Conservation (phyloP, 53 echinoderm and acorn worm species). For the Echinometra lucunter region DNA sequence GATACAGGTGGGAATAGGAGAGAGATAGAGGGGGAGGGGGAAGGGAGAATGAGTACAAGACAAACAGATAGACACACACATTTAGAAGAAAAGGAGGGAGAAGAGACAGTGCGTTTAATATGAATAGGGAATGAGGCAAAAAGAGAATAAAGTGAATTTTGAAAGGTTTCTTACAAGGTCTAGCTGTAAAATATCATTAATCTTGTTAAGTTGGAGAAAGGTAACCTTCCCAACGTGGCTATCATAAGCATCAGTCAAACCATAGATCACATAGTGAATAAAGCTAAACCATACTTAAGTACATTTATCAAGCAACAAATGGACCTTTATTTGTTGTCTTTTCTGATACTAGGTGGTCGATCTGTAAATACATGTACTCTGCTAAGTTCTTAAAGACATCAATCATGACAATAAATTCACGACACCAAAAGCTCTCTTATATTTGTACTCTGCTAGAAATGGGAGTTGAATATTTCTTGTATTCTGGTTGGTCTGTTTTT, state of each 20-base stretch:
- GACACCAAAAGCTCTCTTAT: neutral
- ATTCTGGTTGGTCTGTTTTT: too few relatives aligned
- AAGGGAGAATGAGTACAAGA: neutral
- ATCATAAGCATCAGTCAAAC: neutral
- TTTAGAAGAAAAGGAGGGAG: neutral
- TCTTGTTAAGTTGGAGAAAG: neutral
- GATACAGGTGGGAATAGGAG: neutral
- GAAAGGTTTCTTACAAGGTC: constrained; percentile 33
- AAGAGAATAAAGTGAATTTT: neutral
- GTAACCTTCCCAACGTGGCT: neutral
- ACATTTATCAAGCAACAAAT: neutral
- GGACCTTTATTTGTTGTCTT: neutral
- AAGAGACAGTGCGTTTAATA: neutral
- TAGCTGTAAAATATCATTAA: constrained; percentile 34
- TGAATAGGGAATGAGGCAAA: neutral
- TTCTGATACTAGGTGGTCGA: neutral
- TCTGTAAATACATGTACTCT: neutral
- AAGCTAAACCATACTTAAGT: neutral
- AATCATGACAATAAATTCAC: neutral
- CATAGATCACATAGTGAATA: neutral
- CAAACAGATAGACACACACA: neutral
- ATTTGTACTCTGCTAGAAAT: too few relatives aligned
- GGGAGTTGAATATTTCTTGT: too few relatives aligned
- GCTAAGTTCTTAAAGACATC: neutral
- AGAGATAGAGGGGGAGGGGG: neutral